Base-by-base conservation (phyloP, 2,888 invertebrate species). In the Apodemia mormo region DNA sequence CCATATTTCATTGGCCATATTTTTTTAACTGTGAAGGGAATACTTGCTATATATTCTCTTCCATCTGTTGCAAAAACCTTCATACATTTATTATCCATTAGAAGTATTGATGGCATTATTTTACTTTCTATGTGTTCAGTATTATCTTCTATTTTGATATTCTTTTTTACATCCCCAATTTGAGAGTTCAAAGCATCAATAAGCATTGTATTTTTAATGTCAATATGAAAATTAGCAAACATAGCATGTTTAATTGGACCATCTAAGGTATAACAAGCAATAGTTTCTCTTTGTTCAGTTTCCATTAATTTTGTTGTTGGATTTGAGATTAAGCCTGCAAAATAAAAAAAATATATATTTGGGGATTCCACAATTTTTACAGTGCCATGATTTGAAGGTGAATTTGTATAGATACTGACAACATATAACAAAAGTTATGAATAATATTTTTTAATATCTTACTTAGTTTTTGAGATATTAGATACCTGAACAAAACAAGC, bases 1-100 rank as follows among this genome's bases (percentile, higher is more conserved):
- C 98, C 98, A 88, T 96, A 97, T 80, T 96, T 96, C 77, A 97
- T 97, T 0, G 95, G 94, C 98, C 98, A 98, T 0, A 97, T 94
- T 79, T 95, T 96, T 67, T 96, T 95, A 1, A 98, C 96, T 94
- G 97, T 94, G 80, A 95, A 96, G 2, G 98, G 98, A 64, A 98
- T 90, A 76, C 96, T 96, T 0, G 97, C 95, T 10, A 96, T 94
- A 80, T 96, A 98, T 82, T 98, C 97, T 84, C 98, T 96, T 0
- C 98, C 98, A 77, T 96, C 95, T 64, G 94, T 94, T 0, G 96
- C 96, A 78, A 96, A 98, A 1, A 97, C 96, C 80, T 95, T 95
- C 78, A 98, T 93, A 76, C 96, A 96, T 78, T 95, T 96, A 45
- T 94, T 94, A 86, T 98, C 98, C 68, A 97, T 91, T 5, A 97